Evolutionary conservation across 2,888 invertebrate genomes (phyloP), one percentile per base, ranked within the genome.

Genomic region (Tribolium freemani): DNA sequence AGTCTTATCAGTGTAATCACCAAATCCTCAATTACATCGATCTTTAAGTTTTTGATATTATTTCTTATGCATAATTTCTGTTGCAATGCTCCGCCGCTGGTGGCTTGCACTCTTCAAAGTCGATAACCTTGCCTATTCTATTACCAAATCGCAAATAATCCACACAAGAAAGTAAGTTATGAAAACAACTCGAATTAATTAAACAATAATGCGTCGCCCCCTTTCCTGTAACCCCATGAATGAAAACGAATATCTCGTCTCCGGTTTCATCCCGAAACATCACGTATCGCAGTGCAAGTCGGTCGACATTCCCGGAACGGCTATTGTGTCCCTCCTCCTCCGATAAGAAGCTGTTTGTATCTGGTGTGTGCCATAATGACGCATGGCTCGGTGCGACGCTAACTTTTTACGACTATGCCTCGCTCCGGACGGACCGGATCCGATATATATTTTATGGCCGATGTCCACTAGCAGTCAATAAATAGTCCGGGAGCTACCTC

Each of bases 401-500:
- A 82, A 84, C 83, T 85, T 85, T 85, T 85, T 86, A 86, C 85
- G 84, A 85, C 83, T 78, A 81, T 83, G 71, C 76, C 78, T 77
- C 76, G 78, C 73, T 80, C 79, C 83, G 79, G 81, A 81, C 82
- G 79, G 81, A 79, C 83, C 83, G 84, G 85, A 85, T 84, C 84
- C 84, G 85, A 86, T 86, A 87, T 86, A 86, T 86, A 86, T 86
- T 86, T 86, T 87, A 87, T 86, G 84, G 85, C 80, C 86, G 84
- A 86, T 87, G 87, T 86, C 87, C 86, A 87, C 80, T 82, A 81
- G 83, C 83, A 83, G 87, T 87, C 86, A 86, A 86, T 87, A 87
- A 87, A 87, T 87, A 86, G 85, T 83, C 81, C 80, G 10, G 81
- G 81, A 81, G 79, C 79, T 81, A 82, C 83, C 83, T 83, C 82